Evolutionary conservation across 64 coral and sea anemone species (phyloP).

Genomic region (Pachyseris speciosa): DNA sequence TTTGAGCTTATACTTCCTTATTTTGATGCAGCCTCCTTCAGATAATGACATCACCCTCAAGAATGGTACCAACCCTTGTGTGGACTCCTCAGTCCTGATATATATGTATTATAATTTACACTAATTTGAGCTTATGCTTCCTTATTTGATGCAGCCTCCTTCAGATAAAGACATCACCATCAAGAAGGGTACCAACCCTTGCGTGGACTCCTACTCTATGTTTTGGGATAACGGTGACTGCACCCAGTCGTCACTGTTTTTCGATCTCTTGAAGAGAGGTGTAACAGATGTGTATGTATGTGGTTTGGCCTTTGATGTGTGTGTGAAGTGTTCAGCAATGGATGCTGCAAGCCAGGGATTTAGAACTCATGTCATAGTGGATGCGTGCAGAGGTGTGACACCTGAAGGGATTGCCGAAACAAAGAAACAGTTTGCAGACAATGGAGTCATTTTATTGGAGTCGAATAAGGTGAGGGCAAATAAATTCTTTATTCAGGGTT

Average conservation of each 20-base stretch:
- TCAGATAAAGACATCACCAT: constrained; percentile 34
- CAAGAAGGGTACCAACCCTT: constrained; percentile 65
- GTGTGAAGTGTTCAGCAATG: constrained; percentile 71
- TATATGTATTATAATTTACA: neutral
- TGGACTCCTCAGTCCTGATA: too few relatives aligned
- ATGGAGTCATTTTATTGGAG: constrained; percentile 47
- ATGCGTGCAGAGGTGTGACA: constrained; percentile 67
- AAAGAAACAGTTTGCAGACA: constrained; percentile 35
- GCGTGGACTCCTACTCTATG: constrained; percentile 89
- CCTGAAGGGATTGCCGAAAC: constrained; percentile 24
- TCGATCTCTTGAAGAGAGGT: constrained; percentile 59
- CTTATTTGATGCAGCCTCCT: constrained; percentile 59
- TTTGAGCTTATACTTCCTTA: neutral
- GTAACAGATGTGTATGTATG: constrained; percentile 82
- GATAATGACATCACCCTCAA: constrained; percentile 46
- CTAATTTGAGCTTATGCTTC: neutral
- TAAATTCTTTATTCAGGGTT: neutral
- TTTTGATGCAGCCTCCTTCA: constrained; percentile 60
- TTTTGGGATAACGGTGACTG: constrained; percentile 85
- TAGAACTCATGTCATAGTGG: constrained; percentile 78
- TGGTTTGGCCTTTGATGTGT: constrained; percentile 94
- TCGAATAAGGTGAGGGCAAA: constrained; percentile 11
- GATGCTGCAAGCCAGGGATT: constrained; percentile 83
- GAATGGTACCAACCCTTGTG: constrained; percentile 58
- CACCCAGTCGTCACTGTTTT: constrained; percentile 64